Percentiles rank a stretch among this genome's conserved stretches.
Evolutionary conservation across 2,797 vertebrate genomes (phyloP).

Genomic region (Gymnodraco acuticeps): DNA sequence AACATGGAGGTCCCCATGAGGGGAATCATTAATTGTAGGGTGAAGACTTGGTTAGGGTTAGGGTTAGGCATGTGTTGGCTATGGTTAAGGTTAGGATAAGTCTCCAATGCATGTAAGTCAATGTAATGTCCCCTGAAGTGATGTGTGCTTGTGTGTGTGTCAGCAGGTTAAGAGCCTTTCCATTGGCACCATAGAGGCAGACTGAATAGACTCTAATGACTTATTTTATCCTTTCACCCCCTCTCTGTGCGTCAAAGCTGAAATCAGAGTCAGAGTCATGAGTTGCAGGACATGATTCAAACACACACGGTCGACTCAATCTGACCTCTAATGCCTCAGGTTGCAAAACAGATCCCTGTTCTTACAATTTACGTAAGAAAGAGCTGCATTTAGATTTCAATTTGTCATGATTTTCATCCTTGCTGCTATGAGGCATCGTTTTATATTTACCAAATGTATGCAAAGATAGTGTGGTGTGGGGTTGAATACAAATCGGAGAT

Average conservation of each 20-base stretch:
- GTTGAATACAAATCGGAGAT: slow-evolving; percentile 28
- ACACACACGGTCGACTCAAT: slow-evolving; percentile 25
- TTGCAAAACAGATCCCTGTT: slow-evolving; percentile 20
- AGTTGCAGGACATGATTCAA: slow-evolving; percentile 51
- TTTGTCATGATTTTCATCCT: neutral
- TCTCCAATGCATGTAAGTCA: no score
- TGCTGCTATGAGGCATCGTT: neutral
- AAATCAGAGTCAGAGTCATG: slow-evolving; percentile 72
- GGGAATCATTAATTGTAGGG: no score
- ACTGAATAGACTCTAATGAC: slow-evolving; percentile 81
- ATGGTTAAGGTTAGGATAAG: no score
- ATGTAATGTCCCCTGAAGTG: no score
- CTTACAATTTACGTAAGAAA: neutral
- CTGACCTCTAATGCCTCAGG: slow-evolving; percentile 45
- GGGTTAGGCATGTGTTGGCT: no score
- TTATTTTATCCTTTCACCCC: slow-evolving; percentile 74
- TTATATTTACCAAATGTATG: slow-evolving; percentile 31
- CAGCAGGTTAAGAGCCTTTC: slow-evolving; percentile 77
- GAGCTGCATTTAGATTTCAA: neutral
- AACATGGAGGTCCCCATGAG: no score
- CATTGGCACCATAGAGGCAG: slow-evolving; percentile 70
- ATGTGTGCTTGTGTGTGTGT: slow-evolving; percentile 64
- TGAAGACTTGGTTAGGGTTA: no score
- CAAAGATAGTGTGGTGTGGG: slow-evolving; percentile 11
- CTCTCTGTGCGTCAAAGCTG: slow-evolving; percentile 58